Base-by-base conservation (phyloP, 2,888 invertebrate genomes). In the Drosophila merina region DNA sequence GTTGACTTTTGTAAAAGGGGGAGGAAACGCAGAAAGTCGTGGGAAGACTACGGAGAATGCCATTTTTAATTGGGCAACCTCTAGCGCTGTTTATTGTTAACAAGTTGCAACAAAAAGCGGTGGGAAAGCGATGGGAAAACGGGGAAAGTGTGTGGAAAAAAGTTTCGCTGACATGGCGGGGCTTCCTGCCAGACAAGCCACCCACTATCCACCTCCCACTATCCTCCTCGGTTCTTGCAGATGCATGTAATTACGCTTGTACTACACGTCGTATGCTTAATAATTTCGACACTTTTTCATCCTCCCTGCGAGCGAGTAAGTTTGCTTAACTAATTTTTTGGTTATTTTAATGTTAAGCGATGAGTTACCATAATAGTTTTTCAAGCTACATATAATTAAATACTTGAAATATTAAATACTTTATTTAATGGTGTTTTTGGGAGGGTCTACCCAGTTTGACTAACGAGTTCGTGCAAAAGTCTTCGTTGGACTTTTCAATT, bases 31-130 rank as follows among this genome's bases (percentile, higher is more conserved):
- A 14, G 14, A 14, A 20, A 20, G 20, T 20, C 54, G 36, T 36
- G 54, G 12, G 48, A 36, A 26, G 44, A 30, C 31, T 42, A 51
- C 6, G 3, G 33, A 25, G 63, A 60, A 57, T 50, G 75, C 48
- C 60, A 68, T 63, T 76, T 79, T 79, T 76, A 78, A 85, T 83
- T 86, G 80, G 78, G 74, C 74, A 63, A 78, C 77, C 77, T 79
- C 77, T 72, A 72, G 78, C 75, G 72, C 69, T 75, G 79, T 71
- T 77, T 75, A 83, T 80, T 88, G 86, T 76, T 84, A 86, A 88
- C 86, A 88, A 88, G 80, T 72, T 86, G 77, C 56, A 76, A 69
- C 51, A 40, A 66, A 60, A 52, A 49, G 25, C 25, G 44, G n/a
- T 8, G 36, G 10, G 26, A 3, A 26, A 40, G 54, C 28, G 44